phyloP scores from a whole-genome alignment of 2,113 vertebrate species.

The Hemibagrus wyckioides region DNA sequence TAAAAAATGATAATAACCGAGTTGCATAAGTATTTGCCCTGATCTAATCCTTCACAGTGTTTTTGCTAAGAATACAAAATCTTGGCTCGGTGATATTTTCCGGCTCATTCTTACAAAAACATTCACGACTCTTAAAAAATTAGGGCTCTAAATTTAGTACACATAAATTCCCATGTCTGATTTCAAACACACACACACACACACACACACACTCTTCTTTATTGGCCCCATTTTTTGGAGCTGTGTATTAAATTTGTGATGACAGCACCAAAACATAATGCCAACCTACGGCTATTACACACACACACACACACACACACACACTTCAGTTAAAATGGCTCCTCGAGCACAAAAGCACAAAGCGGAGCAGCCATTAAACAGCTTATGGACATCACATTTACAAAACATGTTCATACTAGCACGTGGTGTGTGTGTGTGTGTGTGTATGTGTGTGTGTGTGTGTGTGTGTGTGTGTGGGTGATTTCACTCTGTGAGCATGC shows the following conservation, averaged over 20 bases:
- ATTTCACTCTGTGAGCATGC: constrained; percentile 35
- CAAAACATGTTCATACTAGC: background rate
- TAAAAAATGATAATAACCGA: no score
- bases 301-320: background rate
- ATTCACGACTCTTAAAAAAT: background rate
- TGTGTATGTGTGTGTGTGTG: constrained; percentile 30
- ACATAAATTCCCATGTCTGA: background rate
- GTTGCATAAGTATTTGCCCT: no score
- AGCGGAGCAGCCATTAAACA: constrained; percentile 25
- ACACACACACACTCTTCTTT: constrained; percentile 1
- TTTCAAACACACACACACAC: constrained; percentile 10
- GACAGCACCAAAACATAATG: constrained; percentile 34
- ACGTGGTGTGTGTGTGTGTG: background rate
- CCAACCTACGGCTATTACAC: constrained; percentile 25
- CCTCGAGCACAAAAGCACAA: constrained; percentile 26
- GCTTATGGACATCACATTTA: constrained; percentile 31
- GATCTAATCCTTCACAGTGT: no score
- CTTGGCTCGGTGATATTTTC: no score
- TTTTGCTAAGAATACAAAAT: no score
- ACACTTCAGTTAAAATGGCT: constrained; percentile 19
- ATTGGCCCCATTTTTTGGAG: constrained; percentile 4
- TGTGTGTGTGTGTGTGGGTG: background rate
- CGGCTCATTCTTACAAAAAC: no score
- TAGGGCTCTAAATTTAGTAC: background rate
- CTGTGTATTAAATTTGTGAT: constrained; percentile 35